Percentiles rank a stretch among this genome's conserved stretches.
phyloP scores from a whole-genome alignment of 2,888 invertebrate genomes.

The Ephialtes manifestator region DNA sequence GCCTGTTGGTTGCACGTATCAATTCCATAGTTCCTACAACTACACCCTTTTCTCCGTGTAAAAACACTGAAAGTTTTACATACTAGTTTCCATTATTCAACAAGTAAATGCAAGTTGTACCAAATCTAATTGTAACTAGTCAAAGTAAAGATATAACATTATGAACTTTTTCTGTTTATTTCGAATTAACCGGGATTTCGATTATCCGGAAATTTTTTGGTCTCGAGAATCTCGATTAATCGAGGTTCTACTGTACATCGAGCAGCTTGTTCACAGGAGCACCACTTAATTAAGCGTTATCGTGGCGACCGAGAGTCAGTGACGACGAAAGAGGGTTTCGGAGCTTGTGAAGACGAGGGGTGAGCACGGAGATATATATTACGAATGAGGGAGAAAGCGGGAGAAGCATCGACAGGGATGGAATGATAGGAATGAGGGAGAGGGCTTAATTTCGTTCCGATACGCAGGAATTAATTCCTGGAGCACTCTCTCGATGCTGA shows the following conservation, averaged over 20 bases:
- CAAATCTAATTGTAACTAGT: too few relatives aligned
- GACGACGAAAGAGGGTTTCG: neutral
- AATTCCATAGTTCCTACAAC: too few relatives aligned
- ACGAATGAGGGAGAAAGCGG: constrained; percentile 1
- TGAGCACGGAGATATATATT: neutral
- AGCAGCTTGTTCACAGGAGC: constrained; percentile 58
- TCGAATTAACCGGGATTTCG: too few relatives aligned
- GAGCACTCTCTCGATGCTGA: constrained; percentile 35
- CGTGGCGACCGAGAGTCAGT: constrained; percentile 28
- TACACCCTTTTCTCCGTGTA: too few relatives aligned
- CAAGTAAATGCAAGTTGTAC: too few relatives aligned
- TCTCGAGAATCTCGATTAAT: too few relatives aligned
- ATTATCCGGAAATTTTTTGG: too few relatives aligned
- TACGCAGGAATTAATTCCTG: constrained; percentile 68
- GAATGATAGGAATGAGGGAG: constrained; percentile 20
- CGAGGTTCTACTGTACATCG: constrained; percentile 16
- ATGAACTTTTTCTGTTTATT: too few relatives aligned
- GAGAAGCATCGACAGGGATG: constrained; percentile 16
- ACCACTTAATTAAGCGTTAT: constrained; percentile 73
- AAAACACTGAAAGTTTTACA: too few relatives aligned
- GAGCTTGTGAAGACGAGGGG: neutral
- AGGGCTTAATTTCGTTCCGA: constrained; percentile 63
- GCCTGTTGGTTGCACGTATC: too few relatives aligned
- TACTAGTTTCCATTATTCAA: too few relatives aligned
- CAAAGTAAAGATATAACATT: too few relatives aligned